phyloP scores from a whole-genome alignment of 2,797 vertebrate species.

The Anguilla marmorata region DNA sequence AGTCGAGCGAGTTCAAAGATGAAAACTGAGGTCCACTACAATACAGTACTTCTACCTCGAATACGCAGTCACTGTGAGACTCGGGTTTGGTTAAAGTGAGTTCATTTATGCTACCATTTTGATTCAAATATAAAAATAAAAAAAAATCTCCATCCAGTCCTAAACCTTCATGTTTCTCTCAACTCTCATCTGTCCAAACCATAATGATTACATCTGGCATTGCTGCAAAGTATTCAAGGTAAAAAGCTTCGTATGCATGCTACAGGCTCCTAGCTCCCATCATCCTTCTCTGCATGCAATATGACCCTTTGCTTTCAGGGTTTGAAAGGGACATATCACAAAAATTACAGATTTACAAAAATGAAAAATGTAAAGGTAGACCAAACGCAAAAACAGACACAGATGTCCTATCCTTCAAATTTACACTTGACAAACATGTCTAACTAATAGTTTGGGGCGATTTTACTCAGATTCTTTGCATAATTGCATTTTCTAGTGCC shows the following conservation, averaged over 20 bases:
- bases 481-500: neutral
- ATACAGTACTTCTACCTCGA: slow-evolving; percentile 45
- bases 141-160: slow-evolving; percentile 39
- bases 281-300: neutral
- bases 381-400: neutral
- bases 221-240: neutral
- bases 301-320: neutral
- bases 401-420: neutral
- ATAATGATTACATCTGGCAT: neutral
- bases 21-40: slow-evolving; percentile 46
- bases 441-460: neutral
- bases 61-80: slow-evolving; percentile 36
- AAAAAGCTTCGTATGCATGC: neutral
- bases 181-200: slow-evolving; percentile 25
- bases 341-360: neutral
- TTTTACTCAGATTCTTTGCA: neutral
- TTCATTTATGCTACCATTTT: slow-evolving; percentile 35
- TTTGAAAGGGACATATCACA: neutral
- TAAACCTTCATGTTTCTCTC: slow-evolving; percentile 45
- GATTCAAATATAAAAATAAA: slow-evolving; percentile 41
- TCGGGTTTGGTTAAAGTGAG: slow-evolving; percentile 12
- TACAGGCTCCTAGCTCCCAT: neutral
- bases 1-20: slow-evolving; percentile 48
- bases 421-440: neutral
- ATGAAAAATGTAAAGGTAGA: neutral